Evolutionary conservation across 1,140 invertebrate species (phyloP).

Genomic region (Proctacanthus coquilletti): DNA sequence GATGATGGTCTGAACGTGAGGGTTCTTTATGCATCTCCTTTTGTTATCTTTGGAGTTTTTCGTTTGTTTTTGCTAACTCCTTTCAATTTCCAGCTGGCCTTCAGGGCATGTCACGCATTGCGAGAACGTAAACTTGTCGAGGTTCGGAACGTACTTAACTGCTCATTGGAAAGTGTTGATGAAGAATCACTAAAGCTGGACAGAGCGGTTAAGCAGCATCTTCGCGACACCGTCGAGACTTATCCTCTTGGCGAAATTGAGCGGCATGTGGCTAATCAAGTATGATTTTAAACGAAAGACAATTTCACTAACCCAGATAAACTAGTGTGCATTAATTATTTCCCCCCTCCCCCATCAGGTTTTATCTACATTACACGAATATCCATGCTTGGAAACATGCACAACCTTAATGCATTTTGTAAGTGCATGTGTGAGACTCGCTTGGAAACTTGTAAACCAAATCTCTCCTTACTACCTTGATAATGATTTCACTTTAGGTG

Average conservation of each 20-base stretch:
- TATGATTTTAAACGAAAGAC: slow-evolving; percentile 9
- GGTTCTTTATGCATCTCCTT: too few relatives aligned
- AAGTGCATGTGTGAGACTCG: slow-evolving; percentile 37
- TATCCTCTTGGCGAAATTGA: slow-evolving; percentile 44
- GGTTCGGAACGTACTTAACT: slow-evolving; percentile 35
- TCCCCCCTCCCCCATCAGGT: slow-evolving; percentile 21
- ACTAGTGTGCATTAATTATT: too few relatives aligned
- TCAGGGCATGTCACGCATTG: slow-evolving; percentile 43
- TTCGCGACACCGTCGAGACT: slow-evolving; percentile 35
- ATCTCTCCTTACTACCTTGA: slow-evolving; percentile 40
- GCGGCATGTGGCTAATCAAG: slow-evolving; percentile 41
- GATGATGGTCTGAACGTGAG: too few relatives aligned
- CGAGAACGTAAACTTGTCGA: slow-evolving; percentile 40
- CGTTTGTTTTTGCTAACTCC: neutral
- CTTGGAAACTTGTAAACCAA: slow-evolving; percentile 41
- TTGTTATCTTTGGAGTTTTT: neutral
- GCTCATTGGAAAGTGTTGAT: slow-evolving; percentile 27
- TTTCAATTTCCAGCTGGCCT: slow-evolving; percentile 36
- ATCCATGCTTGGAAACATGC: slow-evolving; percentile 39
- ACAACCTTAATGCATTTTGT: slow-evolving; percentile 37
- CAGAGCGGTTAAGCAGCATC: slow-evolving; percentile 32
- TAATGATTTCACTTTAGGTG: slow-evolving; percentile 44
- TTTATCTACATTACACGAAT: slow-evolving; percentile 40
- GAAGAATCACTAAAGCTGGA: slow-evolving; percentile 28
- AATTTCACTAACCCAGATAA: slow-evolving; percentile 1